Percentiles rank a stretch among this genome's conserved stretches.
These are phyloP conservation scores for Chlorodrepanis virens DNA, from an alignment of 2,113 vertebrate genomes.

Conservation along the genomic window DNA sequence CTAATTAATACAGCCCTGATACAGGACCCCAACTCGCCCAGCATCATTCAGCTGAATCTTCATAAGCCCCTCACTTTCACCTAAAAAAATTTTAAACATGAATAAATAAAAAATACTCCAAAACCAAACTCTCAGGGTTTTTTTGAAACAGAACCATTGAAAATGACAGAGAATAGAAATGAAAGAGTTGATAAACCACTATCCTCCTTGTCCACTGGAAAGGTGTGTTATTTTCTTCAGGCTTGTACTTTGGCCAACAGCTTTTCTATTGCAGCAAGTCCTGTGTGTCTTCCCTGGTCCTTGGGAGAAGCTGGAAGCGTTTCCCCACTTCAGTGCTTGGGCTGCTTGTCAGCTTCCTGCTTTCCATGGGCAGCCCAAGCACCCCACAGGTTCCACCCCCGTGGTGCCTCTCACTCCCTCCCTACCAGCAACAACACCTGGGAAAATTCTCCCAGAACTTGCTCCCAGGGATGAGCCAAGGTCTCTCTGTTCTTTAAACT, in stretches of 20 bases:
- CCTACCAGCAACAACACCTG: accelerated
- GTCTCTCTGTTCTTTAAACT: background rate
- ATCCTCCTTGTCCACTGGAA: background rate
- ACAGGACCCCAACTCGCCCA: background rate
- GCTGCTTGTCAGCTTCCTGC: accelerated
- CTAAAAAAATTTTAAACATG: background rate
- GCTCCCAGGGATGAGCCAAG: background rate
- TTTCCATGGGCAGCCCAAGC: background rate
- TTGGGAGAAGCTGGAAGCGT: background rate
- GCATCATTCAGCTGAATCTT: background rate
- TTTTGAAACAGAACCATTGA: background rate
- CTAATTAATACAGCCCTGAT: background rate
- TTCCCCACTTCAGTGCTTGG: background rate
- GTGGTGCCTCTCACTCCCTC: accelerated
- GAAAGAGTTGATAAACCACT: background rate
- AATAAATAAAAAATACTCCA: background rate
- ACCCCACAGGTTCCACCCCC: accelerated
- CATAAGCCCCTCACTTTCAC: background rate
- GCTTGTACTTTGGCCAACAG: background rate
- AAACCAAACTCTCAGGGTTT: background rate
- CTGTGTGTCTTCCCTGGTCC: background rate
- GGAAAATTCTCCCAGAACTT: accelerated
- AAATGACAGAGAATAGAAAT: background rate
- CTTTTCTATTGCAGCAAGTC: background rate
- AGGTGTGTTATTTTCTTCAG: background rate